phyloP scores from a whole-genome alignment of 2,113 vertebrate species.

The Phrynosoma platyrhinos region DNA sequence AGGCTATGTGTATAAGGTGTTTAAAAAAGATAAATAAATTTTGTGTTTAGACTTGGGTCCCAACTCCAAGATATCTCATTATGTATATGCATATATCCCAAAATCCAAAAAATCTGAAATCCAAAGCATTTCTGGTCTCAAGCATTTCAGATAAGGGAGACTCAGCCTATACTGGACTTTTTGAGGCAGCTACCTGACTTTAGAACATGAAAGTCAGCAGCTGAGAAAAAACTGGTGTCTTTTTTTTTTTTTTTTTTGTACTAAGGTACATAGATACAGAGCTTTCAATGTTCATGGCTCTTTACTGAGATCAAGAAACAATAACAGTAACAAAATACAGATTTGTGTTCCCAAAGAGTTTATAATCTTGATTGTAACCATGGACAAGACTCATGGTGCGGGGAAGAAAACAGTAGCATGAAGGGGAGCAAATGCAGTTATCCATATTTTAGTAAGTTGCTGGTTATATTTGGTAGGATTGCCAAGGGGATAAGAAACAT shows the following conservation, averaged over 20 bases:
- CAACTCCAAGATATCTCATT: no score
- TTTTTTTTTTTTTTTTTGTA: neutral
- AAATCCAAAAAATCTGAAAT: no score
- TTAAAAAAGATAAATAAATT: no score
- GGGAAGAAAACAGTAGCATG: neutral
- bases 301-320: neutral
- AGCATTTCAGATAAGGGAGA: no score
- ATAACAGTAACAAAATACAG: neutral
- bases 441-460: neutral
- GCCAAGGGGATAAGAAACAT: neutral
- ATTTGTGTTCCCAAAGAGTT: neutral
- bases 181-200: neutral
- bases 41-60: no score
- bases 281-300: no score
- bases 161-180: neutral
- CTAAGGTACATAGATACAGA: neutral
- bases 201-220: neutral
- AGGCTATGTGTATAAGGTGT: no score
- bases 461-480: neutral
- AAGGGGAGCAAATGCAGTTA: neutral
- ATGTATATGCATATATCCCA: no score
- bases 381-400: neutral
- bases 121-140: no score
- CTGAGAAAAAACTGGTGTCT: neutral
- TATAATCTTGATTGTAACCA: neutral